Conservation (phyloP, 1,140 invertebrate genomes). For the Drosophila lini region DNA sequence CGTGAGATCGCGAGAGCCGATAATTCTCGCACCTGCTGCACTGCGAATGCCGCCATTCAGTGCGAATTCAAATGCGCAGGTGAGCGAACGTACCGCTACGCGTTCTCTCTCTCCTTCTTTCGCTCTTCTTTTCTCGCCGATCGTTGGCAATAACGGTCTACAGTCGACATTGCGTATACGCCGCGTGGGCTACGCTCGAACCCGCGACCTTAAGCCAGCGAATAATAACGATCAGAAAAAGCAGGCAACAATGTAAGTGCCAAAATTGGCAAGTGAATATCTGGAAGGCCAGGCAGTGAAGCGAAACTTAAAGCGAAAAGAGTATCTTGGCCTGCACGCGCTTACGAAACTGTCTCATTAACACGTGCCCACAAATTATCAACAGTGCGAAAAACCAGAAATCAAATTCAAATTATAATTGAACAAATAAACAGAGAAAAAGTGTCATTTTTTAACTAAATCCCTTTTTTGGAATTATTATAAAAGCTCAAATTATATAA, state of each 20-base stretch:
- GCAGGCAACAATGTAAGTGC: slow-evolving; percentile 48
- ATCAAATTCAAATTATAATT: slow-evolving; percentile 40
- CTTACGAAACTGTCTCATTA: slow-evolving; percentile 70
- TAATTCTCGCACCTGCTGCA: slow-evolving; percentile 55
- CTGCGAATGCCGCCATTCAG: slow-evolving; percentile 64
- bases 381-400: slow-evolving; percentile 27
- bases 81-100: slow-evolving; percentile 63
- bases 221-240: slow-evolving; percentile 18
- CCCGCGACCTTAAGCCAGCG: slow-evolving; percentile 21
- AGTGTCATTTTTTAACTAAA: background rate
- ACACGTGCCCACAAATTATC: slow-evolving; percentile 68
- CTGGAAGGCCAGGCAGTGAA: slow-evolving; percentile 39
- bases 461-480: background rate
- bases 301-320: slow-evolving; percentile 21
- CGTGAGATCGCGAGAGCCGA: slow-evolving; percentile 33
- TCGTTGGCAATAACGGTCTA: slow-evolving; percentile 29
- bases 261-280: slow-evolving; percentile 42
- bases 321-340: slow-evolving; percentile 34
- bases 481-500: background rate
- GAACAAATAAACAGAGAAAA: slow-evolving; percentile 13
- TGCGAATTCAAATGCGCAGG: slow-evolving; percentile 76
- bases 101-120: slow-evolving; percentile 4
- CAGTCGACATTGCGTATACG: slow-evolving; percentile 44
- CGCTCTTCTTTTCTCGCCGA: slow-evolving; percentile 20
- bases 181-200: slow-evolving; percentile 28